Conservation (phyloP, 2,888 invertebrate species). For the Diaphora mendica region DNA sequence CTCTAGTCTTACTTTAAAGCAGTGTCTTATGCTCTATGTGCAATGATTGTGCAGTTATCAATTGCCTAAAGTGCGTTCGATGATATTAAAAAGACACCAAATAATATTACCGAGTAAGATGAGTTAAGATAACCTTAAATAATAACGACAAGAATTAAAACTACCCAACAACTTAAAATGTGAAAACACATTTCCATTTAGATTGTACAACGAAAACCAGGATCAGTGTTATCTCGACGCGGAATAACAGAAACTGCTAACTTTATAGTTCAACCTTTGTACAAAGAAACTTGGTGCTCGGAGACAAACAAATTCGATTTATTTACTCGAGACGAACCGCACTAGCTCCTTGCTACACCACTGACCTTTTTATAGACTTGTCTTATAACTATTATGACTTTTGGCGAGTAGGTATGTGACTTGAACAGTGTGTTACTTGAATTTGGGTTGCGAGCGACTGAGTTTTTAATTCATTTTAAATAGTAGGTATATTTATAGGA, state of each 20-base stretch:
- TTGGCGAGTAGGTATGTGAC: background rate
- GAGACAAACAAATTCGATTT: conserved; percentile 63
- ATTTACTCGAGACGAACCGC: conserved; percentile 44
- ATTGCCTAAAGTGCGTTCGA: too few relatives aligned
- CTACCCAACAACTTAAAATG: conserved; percentile 31
- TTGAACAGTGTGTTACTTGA: background rate
- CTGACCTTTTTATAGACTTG: conserved; percentile 24
- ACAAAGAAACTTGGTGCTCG: conserved; percentile 47
- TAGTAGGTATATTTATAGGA: background rate
- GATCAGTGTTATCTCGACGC: conserved; percentile 29
- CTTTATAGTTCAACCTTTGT: conserved; percentile 53
- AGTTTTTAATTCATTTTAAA: background rate
- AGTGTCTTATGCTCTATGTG: too few relatives aligned
- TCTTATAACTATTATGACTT: conserved; percentile 18
- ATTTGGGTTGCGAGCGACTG: background rate
- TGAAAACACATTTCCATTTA: conserved; percentile 49
- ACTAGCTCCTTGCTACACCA: conserved; percentile 19
- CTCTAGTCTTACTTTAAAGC: too few relatives aligned
- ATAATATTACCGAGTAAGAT: background rate
- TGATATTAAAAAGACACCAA: background rate
- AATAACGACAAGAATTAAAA: conserved; percentile 12
- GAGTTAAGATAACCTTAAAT: background rate
- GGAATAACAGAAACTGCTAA: conserved; percentile 47
- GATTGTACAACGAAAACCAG: conserved; percentile 37
- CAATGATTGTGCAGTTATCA: too few relatives aligned